A percentile compares a stretch with the other conserved stretches of the same genome.
These are phyloP conservation scores for Thalassarche chlororhynchos DNA, from an alignment of 2,113 vertebrate species.

Conservation along the genomic window DNA sequence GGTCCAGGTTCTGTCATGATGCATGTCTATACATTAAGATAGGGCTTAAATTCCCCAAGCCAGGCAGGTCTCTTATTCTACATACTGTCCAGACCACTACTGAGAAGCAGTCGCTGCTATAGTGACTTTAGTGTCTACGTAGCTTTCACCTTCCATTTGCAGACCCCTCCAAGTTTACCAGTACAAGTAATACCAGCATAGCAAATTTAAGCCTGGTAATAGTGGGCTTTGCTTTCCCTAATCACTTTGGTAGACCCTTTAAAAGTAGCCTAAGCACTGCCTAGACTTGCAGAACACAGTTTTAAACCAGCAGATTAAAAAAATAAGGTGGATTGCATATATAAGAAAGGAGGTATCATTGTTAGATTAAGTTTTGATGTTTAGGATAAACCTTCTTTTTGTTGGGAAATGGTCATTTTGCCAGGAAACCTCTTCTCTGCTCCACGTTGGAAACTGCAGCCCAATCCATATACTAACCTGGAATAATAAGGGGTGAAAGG, in stretches of 20 bases:
- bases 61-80: neutral
- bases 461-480: neutral
- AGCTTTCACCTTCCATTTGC: neutral
- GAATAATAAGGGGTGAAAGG: neutral
- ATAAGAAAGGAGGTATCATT: neutral
- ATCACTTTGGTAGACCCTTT: neutral
- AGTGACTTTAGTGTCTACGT: neutral
- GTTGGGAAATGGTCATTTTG: neutral
- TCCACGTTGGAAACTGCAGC: neutral
- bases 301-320: neutral
- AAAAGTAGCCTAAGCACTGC: neutral
- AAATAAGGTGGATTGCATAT: neutral
- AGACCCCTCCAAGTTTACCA: neutral
- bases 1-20: neutral
- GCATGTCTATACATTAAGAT: neutral
- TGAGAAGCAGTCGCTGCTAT: neutral
- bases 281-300: neutral
- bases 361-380: neutral
- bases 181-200: neutral
- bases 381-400: neutral
- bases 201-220: neutral
- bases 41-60: neutral
- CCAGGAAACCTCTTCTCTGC: neutral
- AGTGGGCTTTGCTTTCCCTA: neutral
- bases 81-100: neutral